Conservation (phyloP, 1,140 invertebrate genomes). For the Drosophila pandora region DNA sequence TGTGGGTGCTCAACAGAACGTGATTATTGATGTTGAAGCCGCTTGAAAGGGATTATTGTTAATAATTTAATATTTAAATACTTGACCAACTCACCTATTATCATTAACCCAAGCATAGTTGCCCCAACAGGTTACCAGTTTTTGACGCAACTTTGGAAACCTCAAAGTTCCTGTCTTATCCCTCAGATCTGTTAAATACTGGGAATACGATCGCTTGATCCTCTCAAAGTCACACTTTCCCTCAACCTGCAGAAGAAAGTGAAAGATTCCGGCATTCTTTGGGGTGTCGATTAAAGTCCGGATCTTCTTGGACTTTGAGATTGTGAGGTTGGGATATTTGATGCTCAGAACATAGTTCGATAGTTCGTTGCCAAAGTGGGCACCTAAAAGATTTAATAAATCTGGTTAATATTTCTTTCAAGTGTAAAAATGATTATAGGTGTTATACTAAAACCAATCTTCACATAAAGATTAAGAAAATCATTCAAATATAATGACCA, state of each 20-base stretch:
- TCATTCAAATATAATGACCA: background rate
- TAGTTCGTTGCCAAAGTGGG: conserved; percentile 73
- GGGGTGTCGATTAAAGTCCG: conserved; percentile 88
- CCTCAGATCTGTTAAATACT: conserved; percentile 85
- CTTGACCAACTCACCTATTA: conserved; percentile 40
- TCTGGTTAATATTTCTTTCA: background rate
- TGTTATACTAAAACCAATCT: background rate
- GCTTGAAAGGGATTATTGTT: conserved; percentile 14
- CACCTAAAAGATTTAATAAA: conserved; percentile 44
- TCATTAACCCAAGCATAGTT: conserved; percentile 88
- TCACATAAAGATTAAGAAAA: background rate
- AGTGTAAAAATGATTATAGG: background rate
- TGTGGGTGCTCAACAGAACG: conserved; percentile 86
- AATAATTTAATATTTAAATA: background rate
- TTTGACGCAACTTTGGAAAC: conserved; percentile 87
- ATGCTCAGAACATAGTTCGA: conserved; percentile 84
- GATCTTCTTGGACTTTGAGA: conserved; percentile 87
- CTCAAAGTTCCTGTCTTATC: conserved; percentile 85
- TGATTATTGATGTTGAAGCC: conserved; percentile 90
- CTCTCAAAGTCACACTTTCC: conserved; percentile 84
- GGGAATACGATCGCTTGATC: conserved; percentile 83
- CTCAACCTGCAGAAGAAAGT: conserved; percentile 87
- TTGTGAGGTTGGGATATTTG: conserved; percentile 86
- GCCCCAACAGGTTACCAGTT: conserved; percentile 87
- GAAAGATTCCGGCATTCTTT: conserved; percentile 88